phyloP scores from a whole-genome alignment of 2,888 invertebrate species.

The Aleiodes testaceus region DNA sequence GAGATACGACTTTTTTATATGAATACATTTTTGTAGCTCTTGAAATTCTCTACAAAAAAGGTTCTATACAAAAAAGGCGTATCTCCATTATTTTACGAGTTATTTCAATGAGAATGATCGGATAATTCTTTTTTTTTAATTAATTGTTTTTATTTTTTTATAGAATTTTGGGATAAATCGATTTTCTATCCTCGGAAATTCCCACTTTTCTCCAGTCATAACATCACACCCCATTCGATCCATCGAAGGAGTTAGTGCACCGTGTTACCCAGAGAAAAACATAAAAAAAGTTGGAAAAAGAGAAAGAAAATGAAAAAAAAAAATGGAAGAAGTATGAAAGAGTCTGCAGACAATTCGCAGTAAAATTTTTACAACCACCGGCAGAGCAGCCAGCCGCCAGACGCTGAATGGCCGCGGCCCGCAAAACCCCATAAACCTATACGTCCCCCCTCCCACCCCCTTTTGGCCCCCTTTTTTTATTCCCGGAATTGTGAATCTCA shows the following conservation, averaged over 20 bases:
- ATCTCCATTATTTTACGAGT: no score
- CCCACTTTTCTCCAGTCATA: slow-evolving; percentile 69
- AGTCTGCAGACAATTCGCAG: slow-evolving; percentile 73
- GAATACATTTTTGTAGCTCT: no score
- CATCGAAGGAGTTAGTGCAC: slow-evolving; percentile 51
- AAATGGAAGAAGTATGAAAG: slow-evolving; percentile 43
- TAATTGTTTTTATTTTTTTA: no score
- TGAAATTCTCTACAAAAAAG: no score
- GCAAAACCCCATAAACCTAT: slow-evolving; percentile 70
- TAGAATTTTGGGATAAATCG: not conserved
- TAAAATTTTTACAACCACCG: slow-evolving; percentile 71
- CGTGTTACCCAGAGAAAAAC: not conserved
- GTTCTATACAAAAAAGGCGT: no score
- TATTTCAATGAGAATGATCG: no score
- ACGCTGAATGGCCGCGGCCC: slow-evolving; percentile 63
- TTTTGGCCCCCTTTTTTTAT: slow-evolving; percentile 26
- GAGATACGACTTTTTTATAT: no score
- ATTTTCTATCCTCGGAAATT: slow-evolving; percentile 61
- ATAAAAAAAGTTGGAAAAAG: slow-evolving; percentile 18
- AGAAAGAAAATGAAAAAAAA: slow-evolving; percentile 9
- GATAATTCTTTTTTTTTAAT: no score
- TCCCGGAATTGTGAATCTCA: slow-evolving; percentile 26
- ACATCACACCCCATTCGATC: slow-evolving; percentile 54
- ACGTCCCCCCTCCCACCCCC: slow-evolving; percentile 55
- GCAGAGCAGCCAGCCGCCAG: slow-evolving; percentile 59